Evolutionary conservation across 2,797 vertebrate genomes (phyloP), one percentile per base, ranked within the genome.

Genomic region (Sternarchorhynchus goeldii): DNA sequence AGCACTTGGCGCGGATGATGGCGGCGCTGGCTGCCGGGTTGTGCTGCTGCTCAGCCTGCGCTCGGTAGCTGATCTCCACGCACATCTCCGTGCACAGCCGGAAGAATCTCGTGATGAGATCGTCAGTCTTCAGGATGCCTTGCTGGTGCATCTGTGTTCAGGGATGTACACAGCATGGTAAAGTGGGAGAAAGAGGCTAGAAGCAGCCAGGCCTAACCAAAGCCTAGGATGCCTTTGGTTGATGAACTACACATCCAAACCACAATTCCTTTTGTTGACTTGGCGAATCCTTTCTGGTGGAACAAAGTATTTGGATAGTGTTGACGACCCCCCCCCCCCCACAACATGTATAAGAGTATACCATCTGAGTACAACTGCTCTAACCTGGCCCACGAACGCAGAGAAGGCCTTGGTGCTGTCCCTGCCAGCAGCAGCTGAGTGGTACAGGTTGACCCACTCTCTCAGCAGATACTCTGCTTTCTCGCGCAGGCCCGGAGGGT

Each of bases 331-430:
- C n/a, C n/a, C n/a, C 25, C 25, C 25, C 25, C 25, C 25, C 25
- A 25, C 25, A 25, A 25, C 25, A 25, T 1, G 25, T 25, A n/a
- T n/a, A n/a, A 1, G 34, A 36, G 34, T 36, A 8, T 45, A 45
- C 7, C 3, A 45, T 10, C 6, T 8, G 41, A 36, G 53, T 4
- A 6, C 3, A 18, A 12, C 7, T 63, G 29, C 14, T 41, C 68
- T 78, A 91, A 99, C 98, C 97, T 99, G 98, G 88, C 96, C 97
- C 85, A 99, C 98, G 89, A 99, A 99, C 7, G 98, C 98, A 86
- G 98, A 99, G 90, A 99, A 99, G 0, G 98, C 98, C 93, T 99
- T 99, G 91, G 97, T 99, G 89, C 98, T 99, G 86, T 99, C 98
- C 67, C 98, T 93, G 84, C 98, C 98, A 2, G 98, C 98, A 57